Conservation (phyloP, 2,888 invertebrate species). For the Drosophila setosimentum region DNA sequence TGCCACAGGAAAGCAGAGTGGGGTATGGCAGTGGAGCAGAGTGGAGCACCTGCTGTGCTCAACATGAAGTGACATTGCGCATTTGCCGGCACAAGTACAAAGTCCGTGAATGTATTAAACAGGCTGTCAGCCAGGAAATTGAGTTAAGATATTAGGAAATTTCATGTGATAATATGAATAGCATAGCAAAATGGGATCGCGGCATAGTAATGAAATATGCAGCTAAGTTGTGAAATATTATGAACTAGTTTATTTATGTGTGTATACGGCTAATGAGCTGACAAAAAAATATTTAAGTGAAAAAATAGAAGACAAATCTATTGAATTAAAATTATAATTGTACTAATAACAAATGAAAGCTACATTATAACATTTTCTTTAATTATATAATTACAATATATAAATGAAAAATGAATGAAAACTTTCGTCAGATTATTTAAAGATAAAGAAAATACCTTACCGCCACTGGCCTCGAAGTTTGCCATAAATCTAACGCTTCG, state of each 20-base stretch:
- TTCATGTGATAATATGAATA: neutral
- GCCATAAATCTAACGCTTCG: neutral
- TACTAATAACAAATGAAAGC: neutral
- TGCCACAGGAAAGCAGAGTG: neutral
- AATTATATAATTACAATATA: neutral
- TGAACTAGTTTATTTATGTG: neutral
- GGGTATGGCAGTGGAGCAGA: neutral
- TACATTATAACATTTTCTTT: neutral
- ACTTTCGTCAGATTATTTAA: neutral
- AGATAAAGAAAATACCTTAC: neutral
- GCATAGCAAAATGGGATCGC: neutral
- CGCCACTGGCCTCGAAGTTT: neutral
- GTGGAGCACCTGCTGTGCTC: constrained; percentile 67
- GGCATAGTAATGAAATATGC: neutral
- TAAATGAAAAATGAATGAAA: neutral
- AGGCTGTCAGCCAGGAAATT: neutral
- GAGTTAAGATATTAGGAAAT: neutral
- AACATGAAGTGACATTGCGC: constrained; percentile 33
- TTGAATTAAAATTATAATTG: neutral
- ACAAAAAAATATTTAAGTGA: neutral
- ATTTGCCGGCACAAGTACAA: constrained; percentile 11
- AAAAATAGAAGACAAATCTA: neutral
- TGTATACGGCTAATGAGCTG: neutral
- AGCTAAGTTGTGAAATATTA: neutral
- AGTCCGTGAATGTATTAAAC: neutral